Percentiles rank a stretch among this genome's conserved stretches.
Conservation (phyloP, 2,888 invertebrate species). For the Eupithecia insigniata region DNA sequence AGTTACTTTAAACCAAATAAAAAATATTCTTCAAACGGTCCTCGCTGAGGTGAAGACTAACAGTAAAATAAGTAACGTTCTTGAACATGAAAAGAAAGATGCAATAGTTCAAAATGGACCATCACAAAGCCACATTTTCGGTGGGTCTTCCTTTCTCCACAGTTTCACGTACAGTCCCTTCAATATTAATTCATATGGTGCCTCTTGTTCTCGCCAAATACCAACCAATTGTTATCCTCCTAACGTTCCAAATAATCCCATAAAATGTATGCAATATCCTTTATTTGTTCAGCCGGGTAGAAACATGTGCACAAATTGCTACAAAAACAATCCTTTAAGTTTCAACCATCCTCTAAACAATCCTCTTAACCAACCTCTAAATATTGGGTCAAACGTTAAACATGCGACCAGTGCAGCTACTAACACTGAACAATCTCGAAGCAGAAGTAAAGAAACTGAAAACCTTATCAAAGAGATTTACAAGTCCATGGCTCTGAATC, state of each 20-base stretch:
- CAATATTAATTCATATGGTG: conserved; percentile 55
- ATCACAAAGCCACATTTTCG: conserved; percentile 59
- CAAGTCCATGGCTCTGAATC: conserved; percentile 67
- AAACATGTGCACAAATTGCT: conserved; percentile 57
- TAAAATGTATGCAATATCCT: conserved; percentile 65
- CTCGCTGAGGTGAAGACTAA: conserved; percentile 71
- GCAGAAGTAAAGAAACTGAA: conserved; percentile 64
- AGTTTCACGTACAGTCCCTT: conserved; percentile 67
- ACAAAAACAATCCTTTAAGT: conserved; percentile 45
- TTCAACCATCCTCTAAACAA: conserved; percentile 6
- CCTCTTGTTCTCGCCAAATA: conserved; percentile 59
- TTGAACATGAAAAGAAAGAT: conserved; percentile 61
- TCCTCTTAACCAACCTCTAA: conserved; percentile 25
- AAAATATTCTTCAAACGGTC: conserved; percentile 70
- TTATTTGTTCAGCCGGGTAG: conserved; percentile 62
- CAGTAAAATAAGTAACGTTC: conserved; percentile 47
- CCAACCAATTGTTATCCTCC: conserved; percentile 51
- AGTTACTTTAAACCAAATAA: conserved; percentile 70
- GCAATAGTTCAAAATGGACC: conserved; percentile 65
- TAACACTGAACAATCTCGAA: conserved; percentile 59
- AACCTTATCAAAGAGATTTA: conserved; percentile 76
- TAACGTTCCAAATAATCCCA: conserved; percentile 46
- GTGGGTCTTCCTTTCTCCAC: conserved; percentile 60
- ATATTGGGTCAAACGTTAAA: conserved; percentile 19
- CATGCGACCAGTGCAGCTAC: conserved; percentile 55